Evolutionary conservation across 2,888 invertebrate species (phyloP).

Genomic region (Temnothorax ravouxi): DNA sequence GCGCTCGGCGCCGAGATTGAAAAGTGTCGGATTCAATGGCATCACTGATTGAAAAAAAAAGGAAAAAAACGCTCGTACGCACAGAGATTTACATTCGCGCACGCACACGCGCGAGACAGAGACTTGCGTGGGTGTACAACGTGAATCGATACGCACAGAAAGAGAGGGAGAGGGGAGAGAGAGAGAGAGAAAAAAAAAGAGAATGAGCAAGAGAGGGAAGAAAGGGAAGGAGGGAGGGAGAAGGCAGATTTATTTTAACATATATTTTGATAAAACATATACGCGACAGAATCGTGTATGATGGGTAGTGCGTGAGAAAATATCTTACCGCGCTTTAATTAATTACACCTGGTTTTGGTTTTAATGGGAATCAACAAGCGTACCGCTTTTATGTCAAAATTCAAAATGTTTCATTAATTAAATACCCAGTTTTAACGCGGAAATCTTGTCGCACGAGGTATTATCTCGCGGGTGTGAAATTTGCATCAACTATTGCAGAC

Average conservation of each 20-base stretch:
- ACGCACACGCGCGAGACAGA: background rate
- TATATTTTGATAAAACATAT: background rate
- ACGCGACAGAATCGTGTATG: background rate
- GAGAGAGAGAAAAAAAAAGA: background rate
- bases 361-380: slow-evolving; percentile 19
- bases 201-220: background rate
- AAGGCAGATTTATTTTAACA: slow-evolving; percentile 8
- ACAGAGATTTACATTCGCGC: background rate
- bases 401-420: slow-evolving; percentile 43
- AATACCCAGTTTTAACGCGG: slow-evolving; percentile 4
- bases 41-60: slow-evolving; percentile 36
- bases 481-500: background rate
- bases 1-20: slow-evolving; percentile 8
- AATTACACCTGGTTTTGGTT: slow-evolving; percentile 18
- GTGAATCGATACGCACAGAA: slow-evolving; percentile 10
- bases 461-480: slow-evolving; percentile 15
- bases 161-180: background rate
- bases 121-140: background rate
- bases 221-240: no score
- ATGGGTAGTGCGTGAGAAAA: slow-evolving; percentile 14
- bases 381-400: slow-evolving; percentile 31
- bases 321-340: slow-evolving; percentile 37
- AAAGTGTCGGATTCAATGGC: slow-evolving; percentile 32
- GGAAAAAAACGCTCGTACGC: background rate
- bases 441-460: background rate